A percentile compares a stretch with the other conserved stretches of the same genome.
Conservation (phyloP, 2,888 invertebrate genomes). For the Spodoptera exigua region DNA sequence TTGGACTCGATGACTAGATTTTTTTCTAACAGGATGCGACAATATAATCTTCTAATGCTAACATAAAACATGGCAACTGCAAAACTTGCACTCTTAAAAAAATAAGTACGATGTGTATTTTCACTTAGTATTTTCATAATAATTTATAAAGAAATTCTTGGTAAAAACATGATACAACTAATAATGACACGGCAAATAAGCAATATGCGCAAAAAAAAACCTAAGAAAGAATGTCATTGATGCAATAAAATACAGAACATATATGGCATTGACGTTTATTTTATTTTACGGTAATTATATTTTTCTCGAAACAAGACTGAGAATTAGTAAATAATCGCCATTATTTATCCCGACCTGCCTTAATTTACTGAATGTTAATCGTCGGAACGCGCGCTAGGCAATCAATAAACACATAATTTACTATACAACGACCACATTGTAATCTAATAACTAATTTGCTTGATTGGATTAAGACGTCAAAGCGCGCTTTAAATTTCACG, state of each 20-base stretch:
- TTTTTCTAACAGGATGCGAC: conserved; percentile 6
- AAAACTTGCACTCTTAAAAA: too few relatives aligned
- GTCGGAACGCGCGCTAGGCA: conserved; percentile 66
- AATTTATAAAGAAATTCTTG: not conserved
- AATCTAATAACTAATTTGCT: conserved; percentile 80
- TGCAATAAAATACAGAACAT: conserved; percentile 35
- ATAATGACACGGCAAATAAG: conserved; percentile 14
- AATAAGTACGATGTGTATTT: too few relatives aligned
- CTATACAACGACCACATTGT: conserved; percentile 70
- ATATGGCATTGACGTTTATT: conserved; percentile 31
- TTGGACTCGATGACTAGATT: conserved; percentile 17
- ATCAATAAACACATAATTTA: conserved; percentile 75
- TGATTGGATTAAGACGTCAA: conserved; percentile 88
- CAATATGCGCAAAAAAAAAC: too few relatives aligned
- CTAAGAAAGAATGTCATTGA: conserved; percentile 6
- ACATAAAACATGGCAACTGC: too few relatives aligned
- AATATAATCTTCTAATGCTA: not conserved
- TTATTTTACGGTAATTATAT: conserved; percentile 54
- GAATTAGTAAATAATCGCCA: conserved; percentile 46
- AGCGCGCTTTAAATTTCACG: conserved; percentile 75
- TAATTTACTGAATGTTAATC: conserved; percentile 80
- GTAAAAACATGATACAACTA: not conserved
- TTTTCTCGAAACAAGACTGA: conserved; percentile 35
- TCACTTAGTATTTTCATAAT: too few relatives aligned
- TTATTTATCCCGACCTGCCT: conserved; percentile 78